Evolutionary conservation across 1,140 invertebrate genomes (phyloP).

Genomic region (Papilio helenus): DNA sequence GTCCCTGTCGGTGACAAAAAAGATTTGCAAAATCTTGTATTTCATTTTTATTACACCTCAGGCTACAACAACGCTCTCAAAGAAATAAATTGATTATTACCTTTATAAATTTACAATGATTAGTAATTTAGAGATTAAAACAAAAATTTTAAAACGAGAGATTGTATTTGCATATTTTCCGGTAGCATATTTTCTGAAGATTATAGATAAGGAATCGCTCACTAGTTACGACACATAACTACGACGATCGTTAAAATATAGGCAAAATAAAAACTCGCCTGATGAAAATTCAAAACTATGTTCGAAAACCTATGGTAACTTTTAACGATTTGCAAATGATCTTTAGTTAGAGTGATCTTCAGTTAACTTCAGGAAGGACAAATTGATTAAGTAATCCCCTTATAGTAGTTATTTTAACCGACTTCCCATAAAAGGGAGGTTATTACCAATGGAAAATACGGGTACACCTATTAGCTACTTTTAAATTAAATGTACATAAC

Average conservation of each 20-base stretch:
- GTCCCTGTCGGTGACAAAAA: neutral
- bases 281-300: neutral
- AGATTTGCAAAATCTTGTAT: neutral
- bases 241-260: constrained; percentile 30
- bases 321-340: neutral
- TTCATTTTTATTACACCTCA: too few relatives aligned
- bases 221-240: constrained; percentile 27
- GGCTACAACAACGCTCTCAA: too few relatives aligned
- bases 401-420: too few relatives aligned
- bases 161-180: constrained; percentile 51
- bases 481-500: too few relatives aligned
- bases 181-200: constrained; percentile 62
- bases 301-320: neutral
- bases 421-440: too few relatives aligned
- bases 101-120: neutral
- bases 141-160: neutral
- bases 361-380: neutral
- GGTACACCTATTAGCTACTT: too few relatives aligned
- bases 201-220: constrained; percentile 72
- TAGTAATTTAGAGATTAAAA: neutral
- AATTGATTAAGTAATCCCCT: neutral
- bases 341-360: neutral
- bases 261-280: neutral
- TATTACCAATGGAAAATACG: too few relatives aligned
- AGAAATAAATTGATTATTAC: too few relatives aligned